Evolutionary conservation across 1,140 invertebrate genomes (phyloP), one percentile per base, ranked within the genome.

Genomic region (Orussus abietinus): DNA sequence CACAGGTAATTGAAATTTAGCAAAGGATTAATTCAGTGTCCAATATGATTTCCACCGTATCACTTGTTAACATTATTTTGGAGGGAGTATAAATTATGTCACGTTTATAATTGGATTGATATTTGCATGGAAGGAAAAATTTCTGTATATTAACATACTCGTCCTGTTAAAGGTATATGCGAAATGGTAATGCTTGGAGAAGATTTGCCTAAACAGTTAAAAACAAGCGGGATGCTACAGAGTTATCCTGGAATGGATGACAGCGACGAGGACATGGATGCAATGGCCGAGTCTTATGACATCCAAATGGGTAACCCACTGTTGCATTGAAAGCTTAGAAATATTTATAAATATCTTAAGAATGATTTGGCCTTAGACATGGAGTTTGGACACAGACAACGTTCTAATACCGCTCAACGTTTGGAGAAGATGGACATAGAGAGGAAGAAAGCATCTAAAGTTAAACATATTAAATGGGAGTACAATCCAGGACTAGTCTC

Each of bases 351-450:
- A 13, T 33, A 26, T 20, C 40, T 37, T 2, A 45, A 32, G 47
- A 18, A 6, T 15, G 26, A 41, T 15, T 7, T 29, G 38, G 18
- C 41, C 46, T 2, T 36, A 71, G 68, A 73, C 29, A 74, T 77
- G 63, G 82, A 84, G 47, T 80, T 79, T 31, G 62, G 62, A 47
- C 68, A 70, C 22, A 77, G 88, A 52, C 77, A 84, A 45, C 76
- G 92, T 52, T 90, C 92, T 5, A 93, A 95, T 62, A 96, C 92
- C 26, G 88, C 90, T 15, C 86, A 90, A 53, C 77, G 90, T 57
- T 66, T 96, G 30, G 92, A 96, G 55, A 90, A 90, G 69, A 79
- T 96, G 72, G 88, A 93, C 55, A 82, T 84, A 57, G 88, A 92
- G 42, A 83, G 85, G 55, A 85, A 88, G 62, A 83, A 83, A 62